Base-by-base conservation (phyloP, 2,113 vertebrate species). In the Neofelis nebulosa region DNA sequence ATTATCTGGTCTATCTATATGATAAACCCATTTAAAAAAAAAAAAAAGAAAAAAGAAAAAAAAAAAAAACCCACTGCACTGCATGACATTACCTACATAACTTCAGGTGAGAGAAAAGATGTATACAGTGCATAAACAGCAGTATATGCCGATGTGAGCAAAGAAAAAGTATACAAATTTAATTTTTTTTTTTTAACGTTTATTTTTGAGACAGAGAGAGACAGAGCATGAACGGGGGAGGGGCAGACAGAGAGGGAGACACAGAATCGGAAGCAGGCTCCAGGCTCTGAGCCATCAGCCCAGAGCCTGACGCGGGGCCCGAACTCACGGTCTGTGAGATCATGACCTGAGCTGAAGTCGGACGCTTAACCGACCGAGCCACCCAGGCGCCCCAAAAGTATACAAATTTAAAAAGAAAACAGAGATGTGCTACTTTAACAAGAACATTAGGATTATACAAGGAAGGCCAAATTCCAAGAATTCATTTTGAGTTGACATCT, bases 401-500 rank as follows among this genome's bases (percentile, higher is more conserved):
- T 36, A 38, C 71, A 83, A 57, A 31, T 21, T 16, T 48, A 13
- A 65, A 84, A 50, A 38, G 19, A 19, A 65, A 71, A n/a, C 23
- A 68, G 13, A 93, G 6, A 31, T 12, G 12, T 29, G 15, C 11
- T 74, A 81, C 66, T 87, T 38, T 52, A 68, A 95, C 27, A 78
- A 38, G 23, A 81, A 48, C 15, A 38, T 33, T 23, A 48, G 3
- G 2, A 84, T 83, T 69, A 50, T 1, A 68, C 19, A 65, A 23
- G 9, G 73, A 91, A 88, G 38, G 5, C 1, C 66, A 78, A 76
- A 29, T 71, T 82, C 66, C 74, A 88, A 2, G 38, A 41, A 93
- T n/a, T 1, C 8, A 85, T 89, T 91, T 79, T 89, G 31, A 95
- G 91, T 94, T 68, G 36, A 29, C 57, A 50, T 82, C n/a, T 91